Evolutionary conservation across 2,797 vertebrate species (phyloP), one percentile per base, ranked within the genome.

Genomic region (Betta splendens): DNA sequence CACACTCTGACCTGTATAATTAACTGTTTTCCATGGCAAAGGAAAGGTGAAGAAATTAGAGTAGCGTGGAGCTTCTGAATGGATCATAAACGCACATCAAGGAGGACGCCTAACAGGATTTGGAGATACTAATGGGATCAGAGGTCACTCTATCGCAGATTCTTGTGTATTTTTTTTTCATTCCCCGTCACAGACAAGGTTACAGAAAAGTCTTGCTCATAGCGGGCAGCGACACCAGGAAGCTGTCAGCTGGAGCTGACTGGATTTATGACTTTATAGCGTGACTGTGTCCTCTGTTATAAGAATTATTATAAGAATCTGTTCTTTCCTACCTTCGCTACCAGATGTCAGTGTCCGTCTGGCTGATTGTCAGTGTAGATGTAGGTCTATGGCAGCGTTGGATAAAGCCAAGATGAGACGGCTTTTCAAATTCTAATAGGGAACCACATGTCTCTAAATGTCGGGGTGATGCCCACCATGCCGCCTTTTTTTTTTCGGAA

Each of bases 51-150:
- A 59, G 60, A 79, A 75, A 79, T 80, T 43, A 58, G 31, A 66
- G 62, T 63, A n/a, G 65, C 60, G 73, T 54, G 32, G 32, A 71
- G 68, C 54, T 71, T 57, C 67, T 72, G 83, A 71, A 76, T 64
- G 77, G 65, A 57, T 73, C 64, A 65, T 64, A 60, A 81, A 71
- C 74, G 74, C 76, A 69, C 66, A 79, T 88, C 60, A 69, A 48
- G 64, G 78, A 75, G 62, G 63, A 65, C 44, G 55, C 54, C 72
- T 86, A 87, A 86, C 83, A 72, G 85, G 79, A 91, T 86, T 90
- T 85, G 61, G 39, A 79, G 64, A 73, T 65, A 21, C 64, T 91
- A 87, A 91, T 91, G 81, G 69, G 75, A 87, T 87, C 75, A 80
- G 66, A 72, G 89, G 86, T 90, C 86, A 80, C 67, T 83, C 49